Evolutionary conservation across 2,113 vertebrate genomes (phyloP), one percentile per base, ranked within the genome.

Genomic region (Antidorcas marsupialis): DNA sequence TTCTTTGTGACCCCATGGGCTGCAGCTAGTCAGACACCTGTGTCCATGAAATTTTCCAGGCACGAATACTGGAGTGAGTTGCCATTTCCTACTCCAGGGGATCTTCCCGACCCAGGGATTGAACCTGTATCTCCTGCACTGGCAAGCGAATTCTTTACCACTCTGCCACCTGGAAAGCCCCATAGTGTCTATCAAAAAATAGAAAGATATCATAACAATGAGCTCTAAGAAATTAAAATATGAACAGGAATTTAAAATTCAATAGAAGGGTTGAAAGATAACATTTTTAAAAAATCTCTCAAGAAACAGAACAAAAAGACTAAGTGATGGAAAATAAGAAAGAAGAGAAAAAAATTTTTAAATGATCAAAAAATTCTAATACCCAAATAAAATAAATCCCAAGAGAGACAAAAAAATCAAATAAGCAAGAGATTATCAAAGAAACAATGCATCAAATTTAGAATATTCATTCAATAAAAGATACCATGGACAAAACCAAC

Each of bases 371-470:
- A 36, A 87, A 12, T 88, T 55, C 78, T 45, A 92, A 85, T 30
- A 71, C 16, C 19, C 64, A 87, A 83, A 92, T 27, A 86, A 43
- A 16, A 81, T 30, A 91, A 94, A 92, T 53, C 43, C 47, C 57
- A 87, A 71, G 11, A 82, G 27, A 94, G 43, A 91, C 81, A 27
- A 95, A 85, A 83, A 81, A 50, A 52, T 27, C 53, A 81, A 76
- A 52, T 62, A 14, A 92, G 23, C 14, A 90, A 83, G 60, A 95
- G n/a, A 90, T 50, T 57, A 95, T 30, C 47, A 87, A 62, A 84
- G 53, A 87, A 96, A 95, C n/a, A 94, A 71, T 76, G 30, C 21
- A 81, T 64, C 47, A 81, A 81, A 92, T 82, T 92, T 62, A 82
- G 15, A 89, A 8, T 50, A 81, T n/a, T 21, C 62, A 47, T 25